A percentile compares a stretch with the other conserved stretches of the same genome.
Evolutionary conservation across 2,888 invertebrate species (phyloP).

Genomic region (Stenotaenia linearis): DNA sequence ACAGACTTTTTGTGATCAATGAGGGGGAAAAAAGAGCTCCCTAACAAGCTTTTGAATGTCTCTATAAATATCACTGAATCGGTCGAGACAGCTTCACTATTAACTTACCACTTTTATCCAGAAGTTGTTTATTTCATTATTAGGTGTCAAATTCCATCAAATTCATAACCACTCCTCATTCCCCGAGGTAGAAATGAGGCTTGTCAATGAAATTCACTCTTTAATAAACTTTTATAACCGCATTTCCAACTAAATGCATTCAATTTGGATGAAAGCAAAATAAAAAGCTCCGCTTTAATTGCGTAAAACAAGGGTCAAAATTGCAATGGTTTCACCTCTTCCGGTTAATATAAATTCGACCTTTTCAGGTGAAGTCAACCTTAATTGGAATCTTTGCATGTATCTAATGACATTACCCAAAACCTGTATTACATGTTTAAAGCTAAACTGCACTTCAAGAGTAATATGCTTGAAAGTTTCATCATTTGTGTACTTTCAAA

Average conservation of each 20-base stretch:
- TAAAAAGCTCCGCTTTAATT: not conserved
- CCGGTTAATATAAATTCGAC: constrained; percentile 1
- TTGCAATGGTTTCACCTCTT: not conserved
- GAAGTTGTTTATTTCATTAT: constrained; percentile 16
- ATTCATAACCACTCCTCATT: not conserved
- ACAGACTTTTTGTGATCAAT: too few relatives aligned
- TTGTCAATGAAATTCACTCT: not conserved
- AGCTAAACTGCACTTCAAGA: not conserved
- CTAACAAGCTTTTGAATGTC: too few relatives aligned
- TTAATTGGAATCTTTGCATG: constrained; percentile 18
- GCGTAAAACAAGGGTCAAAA: not conserved
- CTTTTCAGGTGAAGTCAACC: constrained; percentile 23
- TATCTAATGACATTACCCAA: constrained; percentile 23
- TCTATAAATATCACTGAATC: not conserved
- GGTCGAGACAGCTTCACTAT: not conserved
- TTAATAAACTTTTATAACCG: not conserved
- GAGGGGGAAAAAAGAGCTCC: too few relatives aligned
- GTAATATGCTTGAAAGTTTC: not conserved
- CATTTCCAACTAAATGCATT: not conserved
- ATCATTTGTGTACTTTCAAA: not conserved
- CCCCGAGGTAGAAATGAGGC: not conserved
- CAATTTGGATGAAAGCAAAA: not conserved
- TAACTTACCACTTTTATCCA: not conserved
- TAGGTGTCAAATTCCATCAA: constrained; percentile 6
- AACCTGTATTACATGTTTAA: not conserved